Evolutionary conservation across 53 echinoderm and acorn worm species (phyloP), one percentile per base, ranked within the genome.

Genomic region (Paracentrotus lividus): DNA sequence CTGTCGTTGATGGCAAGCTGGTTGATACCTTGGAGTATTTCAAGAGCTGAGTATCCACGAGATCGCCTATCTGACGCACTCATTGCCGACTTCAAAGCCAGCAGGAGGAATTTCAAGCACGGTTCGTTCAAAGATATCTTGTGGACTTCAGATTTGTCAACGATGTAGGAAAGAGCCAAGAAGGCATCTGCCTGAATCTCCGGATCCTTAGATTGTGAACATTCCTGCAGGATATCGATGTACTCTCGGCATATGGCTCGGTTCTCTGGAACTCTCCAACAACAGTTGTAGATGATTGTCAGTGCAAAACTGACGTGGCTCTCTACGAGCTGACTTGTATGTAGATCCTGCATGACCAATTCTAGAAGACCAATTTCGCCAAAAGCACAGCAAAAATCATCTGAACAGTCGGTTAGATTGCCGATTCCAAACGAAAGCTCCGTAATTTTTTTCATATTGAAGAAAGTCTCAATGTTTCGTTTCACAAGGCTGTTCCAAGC

Each of bases 1-100:
- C 42, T 54, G 60, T 98, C 98, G 78, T 96, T 95, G 49, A 93
- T 45, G 8, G 98, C 97, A 47, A 98, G 49, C 93, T 98, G 94
- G 58, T 97, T 95, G 60, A 98, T 45, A n/a, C 97, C 97, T 23
- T 92, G 67, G 44, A 95, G 40, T 29, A 97, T 84, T 94, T 98
- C 98, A 18, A 78, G 53, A 0, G 96, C 94, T 23, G 97, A 93
- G 93, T 97, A 98, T 24, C 42, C 42, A 1, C 24, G 85, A 27
- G 85, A 85, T 4, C 42, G 51, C 49, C 96, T 93, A 84, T 88
- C 86, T 55, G 34, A 34, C 6, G 18, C 40, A 9, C 33, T 32
- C 38, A 86, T 36, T 7, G 86, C 86, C 2, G 54, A 32, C 86
- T 56, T 16, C 13, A 89, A 44, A 24, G 44, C 47, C 44, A 44